phyloP scores from a whole-genome alignment of 2,113 vertebrate species.

The Colistium nudipinnis region DNA sequence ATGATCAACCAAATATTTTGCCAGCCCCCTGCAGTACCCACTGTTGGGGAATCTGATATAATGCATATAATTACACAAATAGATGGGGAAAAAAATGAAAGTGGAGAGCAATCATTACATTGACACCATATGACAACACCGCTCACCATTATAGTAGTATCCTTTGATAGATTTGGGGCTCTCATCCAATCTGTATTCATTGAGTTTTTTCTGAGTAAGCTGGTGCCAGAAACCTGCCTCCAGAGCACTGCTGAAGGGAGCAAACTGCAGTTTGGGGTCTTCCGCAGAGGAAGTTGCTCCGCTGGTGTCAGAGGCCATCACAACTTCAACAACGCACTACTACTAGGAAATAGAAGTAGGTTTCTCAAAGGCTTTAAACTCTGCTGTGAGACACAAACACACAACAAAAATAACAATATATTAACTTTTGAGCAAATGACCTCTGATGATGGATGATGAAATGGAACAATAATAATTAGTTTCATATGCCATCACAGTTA shows the following conservation, averaged over 20 bases:
- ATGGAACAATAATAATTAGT: too few relatives aligned
- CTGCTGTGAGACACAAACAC: neutral
- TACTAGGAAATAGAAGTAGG: constrained; percentile 8
- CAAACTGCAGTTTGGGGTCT: constrained; percentile 89
- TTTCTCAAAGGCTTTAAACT: constrained; percentile 6
- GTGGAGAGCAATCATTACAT: neutral
- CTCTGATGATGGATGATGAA: neutral
- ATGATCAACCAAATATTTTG: too few relatives aligned
- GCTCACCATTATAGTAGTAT: constrained; percentile 94
- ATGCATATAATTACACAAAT: neutral
- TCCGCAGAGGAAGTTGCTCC: constrained; percentile 38
- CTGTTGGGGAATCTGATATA: too few relatives aligned
- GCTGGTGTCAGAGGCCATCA: constrained; percentile 77
- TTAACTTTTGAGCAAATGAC: neutral
- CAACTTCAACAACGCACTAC: constrained; percentile 15
- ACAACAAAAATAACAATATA: neutral
- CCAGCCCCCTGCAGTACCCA: too few relatives aligned
- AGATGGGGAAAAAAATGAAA: neutral
- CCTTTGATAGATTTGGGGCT: constrained; percentile 91
- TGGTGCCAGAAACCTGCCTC: constrained; percentile 98
- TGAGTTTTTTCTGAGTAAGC: constrained; percentile 94
- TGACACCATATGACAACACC: neutral
- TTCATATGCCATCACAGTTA: too few relatives aligned
- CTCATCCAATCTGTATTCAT: constrained; percentile 93
- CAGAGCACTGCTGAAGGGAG: constrained; percentile 92